phyloP scores from a whole-genome alignment of 2,888 invertebrate genomes.

The Syrphus vitripennis region DNA sequence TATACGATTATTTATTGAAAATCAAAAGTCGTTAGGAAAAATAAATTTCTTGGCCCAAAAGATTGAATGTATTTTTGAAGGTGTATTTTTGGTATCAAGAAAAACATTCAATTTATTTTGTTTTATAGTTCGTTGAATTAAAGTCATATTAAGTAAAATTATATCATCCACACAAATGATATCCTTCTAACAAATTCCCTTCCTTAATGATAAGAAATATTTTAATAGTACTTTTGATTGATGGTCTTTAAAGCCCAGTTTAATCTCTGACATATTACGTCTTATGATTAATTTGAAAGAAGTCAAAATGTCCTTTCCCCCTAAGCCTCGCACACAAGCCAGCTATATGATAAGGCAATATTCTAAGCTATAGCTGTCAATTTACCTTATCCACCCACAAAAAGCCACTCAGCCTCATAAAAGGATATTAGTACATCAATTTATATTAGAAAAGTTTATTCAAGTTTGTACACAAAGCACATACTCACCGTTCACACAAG shows the following conservation, averaged over 20 bases:
- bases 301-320: background rate
- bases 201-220: background rate
- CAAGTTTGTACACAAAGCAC: background rate
- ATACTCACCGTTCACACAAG: background rate
- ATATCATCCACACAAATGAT: too few species aligned
- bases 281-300: background rate
- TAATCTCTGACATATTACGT: slow-evolving; percentile 25
- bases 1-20: too few species aligned
- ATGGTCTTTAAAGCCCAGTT: slow-evolving; percentile 7
- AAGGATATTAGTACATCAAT: slow-evolving; percentile 44
- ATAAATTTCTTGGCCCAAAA: too few species aligned
- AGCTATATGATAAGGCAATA: slow-evolving; percentile 7
- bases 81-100: too few species aligned
- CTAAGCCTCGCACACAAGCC: background rate
- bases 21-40: too few species aligned
- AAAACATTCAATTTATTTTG: too few species aligned
- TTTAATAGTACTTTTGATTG: slow-evolving; percentile 24
- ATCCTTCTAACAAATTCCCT: too few species aligned
- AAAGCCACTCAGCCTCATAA: slow-evolving; percentile 16
- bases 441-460: slow-evolving; percentile 29
- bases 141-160: too few species aligned
- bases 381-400: background rate
- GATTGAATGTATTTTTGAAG: too few species aligned
- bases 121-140: too few species aligned
- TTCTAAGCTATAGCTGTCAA: slow-evolving; percentile 21